These are phyloP conservation scores for Eupithecia subumbrata DNA, from an alignment of 2,888 invertebrate genomes.

Conservation along the genomic window DNA sequence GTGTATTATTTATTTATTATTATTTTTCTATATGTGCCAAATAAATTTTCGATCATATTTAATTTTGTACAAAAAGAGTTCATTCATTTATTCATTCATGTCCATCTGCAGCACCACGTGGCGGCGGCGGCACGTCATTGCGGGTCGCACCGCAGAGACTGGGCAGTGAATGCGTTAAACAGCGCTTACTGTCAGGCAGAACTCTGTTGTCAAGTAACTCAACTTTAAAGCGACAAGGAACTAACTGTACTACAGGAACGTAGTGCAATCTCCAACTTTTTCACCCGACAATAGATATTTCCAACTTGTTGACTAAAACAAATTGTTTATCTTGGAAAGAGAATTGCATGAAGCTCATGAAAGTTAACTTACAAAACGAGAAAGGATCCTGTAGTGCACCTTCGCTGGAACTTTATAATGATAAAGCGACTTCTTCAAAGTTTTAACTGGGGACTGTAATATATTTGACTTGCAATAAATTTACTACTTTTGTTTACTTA, in stretches of 20 bases:
- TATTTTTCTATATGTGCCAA: too few species aligned
- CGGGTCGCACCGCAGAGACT: too few species aligned
- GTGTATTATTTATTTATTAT: too few species aligned
- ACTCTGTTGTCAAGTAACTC: not conserved
- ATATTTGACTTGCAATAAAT: slow-evolving; percentile 7
- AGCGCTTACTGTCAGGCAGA: not conserved
- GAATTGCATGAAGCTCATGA: slow-evolving; percentile 19
- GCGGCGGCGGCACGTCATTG: too few species aligned
- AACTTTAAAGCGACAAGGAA: not conserved
- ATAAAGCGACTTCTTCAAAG: slow-evolving; percentile 24
- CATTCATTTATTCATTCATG: too few species aligned
- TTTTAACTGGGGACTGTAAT: slow-evolving; percentile 21
- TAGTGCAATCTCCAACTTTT: not conserved
- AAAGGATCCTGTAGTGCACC: slow-evolving; percentile 23
- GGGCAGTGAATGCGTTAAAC: not conserved
- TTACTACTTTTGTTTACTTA: slow-evolving; percentile 1
- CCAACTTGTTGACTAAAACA: slow-evolving; percentile 9
- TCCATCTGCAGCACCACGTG: too few species aligned
- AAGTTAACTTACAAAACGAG: slow-evolving; percentile 21
- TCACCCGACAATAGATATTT: not conserved
- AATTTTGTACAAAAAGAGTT: too few species aligned
- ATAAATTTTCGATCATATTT: too few species aligned
- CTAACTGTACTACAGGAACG: not conserved
- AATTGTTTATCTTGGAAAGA: slow-evolving; percentile 8
- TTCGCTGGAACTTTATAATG: slow-evolving; percentile 30